Percentiles rank a stretch among this genome's conserved stretches.
These are phyloP conservation scores for Eciton burchellii DNA, from an alignment of 1,140 invertebrate species.

Conservation along the genomic window DNA sequence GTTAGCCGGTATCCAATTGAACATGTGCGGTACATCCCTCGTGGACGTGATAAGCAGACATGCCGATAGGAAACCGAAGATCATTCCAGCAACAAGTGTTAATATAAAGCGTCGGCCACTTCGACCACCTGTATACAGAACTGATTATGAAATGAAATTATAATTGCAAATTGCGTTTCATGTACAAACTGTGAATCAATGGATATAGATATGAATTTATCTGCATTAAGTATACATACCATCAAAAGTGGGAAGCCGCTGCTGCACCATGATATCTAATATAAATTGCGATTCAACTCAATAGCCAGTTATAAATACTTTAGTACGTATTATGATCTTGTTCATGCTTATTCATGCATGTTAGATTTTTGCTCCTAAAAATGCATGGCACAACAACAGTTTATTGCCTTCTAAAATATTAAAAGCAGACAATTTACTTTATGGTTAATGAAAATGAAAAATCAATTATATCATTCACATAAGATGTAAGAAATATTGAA, in stretches of 20 bases:
- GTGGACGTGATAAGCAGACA: constrained; percentile 81
- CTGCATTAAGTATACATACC: constrained; percentile 68
- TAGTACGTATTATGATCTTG: not conserved
- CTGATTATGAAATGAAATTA: constrained; percentile 31
- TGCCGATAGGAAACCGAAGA: constrained; percentile 84
- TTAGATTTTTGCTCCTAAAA: constrained; percentile 36
- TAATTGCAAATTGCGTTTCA: constrained; percentile 1
- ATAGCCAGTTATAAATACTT: constrained; percentile 21
- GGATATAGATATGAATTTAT: constrained; percentile 5
- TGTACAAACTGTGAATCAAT: not conserved
- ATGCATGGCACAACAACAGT: constrained; percentile 10
- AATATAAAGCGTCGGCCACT: constrained; percentile 80
- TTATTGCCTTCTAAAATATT: constrained; percentile 32
- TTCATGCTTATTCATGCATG: not conserved
- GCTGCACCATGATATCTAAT: constrained; percentile 76
- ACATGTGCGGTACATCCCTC: constrained; percentile 79
- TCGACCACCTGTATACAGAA: constrained; percentile 71
- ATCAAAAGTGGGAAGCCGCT: constrained; percentile 77
- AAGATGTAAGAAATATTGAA: not conserved
- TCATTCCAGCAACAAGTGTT: constrained; percentile 80
- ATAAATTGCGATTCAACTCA: constrained; percentile 52
- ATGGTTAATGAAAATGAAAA: not conserved
- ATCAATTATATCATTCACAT: not conserved
- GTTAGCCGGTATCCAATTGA: constrained; percentile 79
- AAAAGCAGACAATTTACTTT: constrained; percentile 3